Evolutionary conservation across 2,888 invertebrate species (phyloP).

Genomic region (Cerastis leucographa): DNA sequence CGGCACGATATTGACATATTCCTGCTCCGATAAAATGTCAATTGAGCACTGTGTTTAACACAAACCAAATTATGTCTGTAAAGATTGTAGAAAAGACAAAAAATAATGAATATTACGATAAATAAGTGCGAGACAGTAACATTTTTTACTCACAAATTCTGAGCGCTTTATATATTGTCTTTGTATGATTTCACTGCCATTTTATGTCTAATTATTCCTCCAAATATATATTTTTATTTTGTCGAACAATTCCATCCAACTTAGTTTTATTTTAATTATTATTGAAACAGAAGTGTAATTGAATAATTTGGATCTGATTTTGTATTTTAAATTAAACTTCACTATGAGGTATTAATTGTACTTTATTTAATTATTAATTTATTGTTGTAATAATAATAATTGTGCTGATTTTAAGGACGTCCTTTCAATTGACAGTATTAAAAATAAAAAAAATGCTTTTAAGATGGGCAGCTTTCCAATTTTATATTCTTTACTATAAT

Average conservation of each 20-base stretch:
- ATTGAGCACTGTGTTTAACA: neutral
- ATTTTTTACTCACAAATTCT: conserved; percentile 50
- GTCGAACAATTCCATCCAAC: conserved; percentile 57
- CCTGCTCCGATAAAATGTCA: neutral
- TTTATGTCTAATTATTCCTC: conserved; percentile 26
- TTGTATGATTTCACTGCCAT: conserved; percentile 42
- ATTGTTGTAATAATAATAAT: conserved; percentile 16
- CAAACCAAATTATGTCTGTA: neutral
- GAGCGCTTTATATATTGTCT: conserved; percentile 48
- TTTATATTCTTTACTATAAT: conserved; percentile 38
- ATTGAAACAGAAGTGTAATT: conserved; percentile 22
- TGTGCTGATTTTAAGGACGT: neutral
- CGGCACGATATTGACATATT: conserved; percentile 13
- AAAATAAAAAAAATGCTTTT: conserved; percentile 2
- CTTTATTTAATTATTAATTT: conserved; percentile 20
- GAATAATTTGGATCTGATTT: conserved; percentile 47
- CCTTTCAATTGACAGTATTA: conserved; percentile 35
- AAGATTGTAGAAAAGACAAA: neutral
- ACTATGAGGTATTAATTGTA: conserved; percentile 13
- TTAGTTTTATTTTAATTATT: conserved; percentile 46
- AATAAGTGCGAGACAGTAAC: conserved; percentile 44
- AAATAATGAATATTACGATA: neutral
- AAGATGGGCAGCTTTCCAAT: conserved; percentile 42
- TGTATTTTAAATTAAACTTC: conserved; percentile 53
- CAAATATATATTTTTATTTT: conserved; percentile 27